Evolutionary conservation across 2,113 vertebrate species (phyloP).

Genomic region (Atractosteus spatula): DNA sequence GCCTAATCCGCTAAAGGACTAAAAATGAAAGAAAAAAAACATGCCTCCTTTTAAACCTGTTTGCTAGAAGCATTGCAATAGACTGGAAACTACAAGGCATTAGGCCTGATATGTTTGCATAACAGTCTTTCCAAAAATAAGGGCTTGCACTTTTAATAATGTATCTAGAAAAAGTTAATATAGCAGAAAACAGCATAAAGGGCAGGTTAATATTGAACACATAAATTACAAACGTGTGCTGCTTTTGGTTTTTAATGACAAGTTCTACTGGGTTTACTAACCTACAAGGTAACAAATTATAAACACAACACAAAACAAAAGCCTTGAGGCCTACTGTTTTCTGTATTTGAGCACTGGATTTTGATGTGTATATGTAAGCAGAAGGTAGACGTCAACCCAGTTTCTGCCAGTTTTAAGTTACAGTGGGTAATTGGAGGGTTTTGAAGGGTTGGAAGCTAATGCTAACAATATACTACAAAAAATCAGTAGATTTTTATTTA

Average conservation of each 20-base stretch:
- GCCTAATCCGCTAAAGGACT: constrained; percentile 45
- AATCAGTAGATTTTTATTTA: constrained; percentile 54
- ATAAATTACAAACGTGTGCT: constrained; percentile 70
- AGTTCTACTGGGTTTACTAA: constrained; percentile 38
- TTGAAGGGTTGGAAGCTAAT: constrained; percentile 11
- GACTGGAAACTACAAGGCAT: constrained; percentile 46
- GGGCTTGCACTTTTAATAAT: constrained; percentile 43
- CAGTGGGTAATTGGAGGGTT: constrained; percentile 30
- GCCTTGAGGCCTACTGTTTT: constrained; percentile 53
- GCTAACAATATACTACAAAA: constrained; percentile 12
- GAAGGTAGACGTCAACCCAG: not conserved
- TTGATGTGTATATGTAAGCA: constrained; percentile 8
- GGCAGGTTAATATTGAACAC: constrained; percentile 61
- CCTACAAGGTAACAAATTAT: constrained; percentile 5
- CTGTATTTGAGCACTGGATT: constrained; percentile 73
- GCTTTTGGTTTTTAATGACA: constrained; percentile 68
- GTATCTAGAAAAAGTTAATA: constrained; percentile 58
- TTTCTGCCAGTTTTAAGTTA: not conserved
- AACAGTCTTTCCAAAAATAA: constrained; percentile 53
- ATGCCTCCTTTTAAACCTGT: constrained; percentile 39
- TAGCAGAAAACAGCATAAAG: constrained; percentile 49
- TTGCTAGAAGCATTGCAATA: constrained; percentile 47
- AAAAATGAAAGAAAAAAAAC: constrained; percentile 38
- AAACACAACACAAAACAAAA: too few species aligned
- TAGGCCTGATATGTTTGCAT: constrained; percentile 58